A percentile compares a stretch with the other conserved stretches of the same genome.
Evolutionary conservation across 2,888 invertebrate genomes (phyloP).

Genomic region (Himalopsyche japonica): DNA sequence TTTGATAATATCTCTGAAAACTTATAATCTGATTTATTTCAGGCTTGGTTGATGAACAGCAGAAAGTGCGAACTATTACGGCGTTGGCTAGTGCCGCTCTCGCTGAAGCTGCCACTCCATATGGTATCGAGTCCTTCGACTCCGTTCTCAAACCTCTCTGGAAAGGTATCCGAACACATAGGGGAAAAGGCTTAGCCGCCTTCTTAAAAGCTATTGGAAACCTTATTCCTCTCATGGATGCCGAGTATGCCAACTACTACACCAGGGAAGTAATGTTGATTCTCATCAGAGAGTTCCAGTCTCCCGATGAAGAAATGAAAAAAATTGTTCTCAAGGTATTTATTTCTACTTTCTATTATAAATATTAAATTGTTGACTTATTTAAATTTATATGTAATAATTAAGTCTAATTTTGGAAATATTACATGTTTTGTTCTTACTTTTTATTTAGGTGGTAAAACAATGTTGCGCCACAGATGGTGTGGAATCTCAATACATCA

Average conservation of each 20-base stretch:
- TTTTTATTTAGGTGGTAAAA: conserved; percentile 79
- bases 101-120: conserved; percentile 98
- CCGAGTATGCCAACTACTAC: conserved; percentile 99
- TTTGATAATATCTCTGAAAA: too few relatives aligned
- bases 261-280: conserved; percentile 98
- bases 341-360: background rate
- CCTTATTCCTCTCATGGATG: conserved; percentile 98
- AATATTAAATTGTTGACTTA: too few relatives aligned
- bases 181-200: conserved; percentile 95
- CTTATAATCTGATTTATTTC: conserved; percentile 17
- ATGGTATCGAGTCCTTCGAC: conserved; percentile 99
- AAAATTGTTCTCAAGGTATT: conserved; percentile 96
- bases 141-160: conserved; percentile 98
- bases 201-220: conserved; percentile 99
- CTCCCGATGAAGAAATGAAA: conserved; percentile 99
- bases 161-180: conserved; percentile 95
- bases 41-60: conserved; percentile 96
- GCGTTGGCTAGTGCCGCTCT: conserved; percentile 97
- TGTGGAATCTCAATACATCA: conserved; percentile 98
- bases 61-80: conserved; percentile 98
- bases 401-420: background rate
- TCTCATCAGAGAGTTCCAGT: conserved; percentile 98
- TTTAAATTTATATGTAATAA: background rate
- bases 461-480: conserved; percentile 99
- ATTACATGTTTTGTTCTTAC: too few relatives aligned